These are phyloP conservation scores for Tyrophagus putrescentiae DNA, from an alignment of 1,140 invertebrate genomes.

Conservation along the genomic window DNA sequence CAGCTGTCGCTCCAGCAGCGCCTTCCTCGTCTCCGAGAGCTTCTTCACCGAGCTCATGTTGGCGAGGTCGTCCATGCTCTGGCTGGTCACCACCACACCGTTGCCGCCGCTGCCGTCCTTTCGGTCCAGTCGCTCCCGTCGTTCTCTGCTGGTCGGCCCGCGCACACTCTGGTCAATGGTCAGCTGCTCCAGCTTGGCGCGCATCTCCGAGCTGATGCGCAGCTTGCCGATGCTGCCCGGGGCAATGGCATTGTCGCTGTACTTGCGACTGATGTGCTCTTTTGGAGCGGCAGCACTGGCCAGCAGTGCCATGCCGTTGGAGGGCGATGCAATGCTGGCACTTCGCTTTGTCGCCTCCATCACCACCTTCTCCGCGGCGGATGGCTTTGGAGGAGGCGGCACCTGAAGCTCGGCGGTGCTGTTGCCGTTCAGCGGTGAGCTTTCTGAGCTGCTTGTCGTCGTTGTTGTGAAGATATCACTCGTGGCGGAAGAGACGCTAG, in stretches of 20 bases:
- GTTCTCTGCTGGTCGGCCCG: slow-evolving; percentile 32
- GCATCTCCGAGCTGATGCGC: slow-evolving; percentile 78
- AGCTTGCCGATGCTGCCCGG: slow-evolving; percentile 77
- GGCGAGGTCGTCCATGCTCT: slow-evolving; percentile 39
- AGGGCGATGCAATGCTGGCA: neutral
- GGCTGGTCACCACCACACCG: slow-evolving; percentile 28
- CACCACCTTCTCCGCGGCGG: neutral
- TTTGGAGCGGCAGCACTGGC: neutral
- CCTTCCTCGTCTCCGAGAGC: slow-evolving; percentile 63
- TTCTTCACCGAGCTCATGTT: slow-evolving; percentile 43
- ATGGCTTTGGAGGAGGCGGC: neutral
- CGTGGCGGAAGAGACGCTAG: slow-evolving; percentile 50
- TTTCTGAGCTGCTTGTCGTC: neutral
- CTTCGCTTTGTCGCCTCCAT: slow-evolving; percentile 12
- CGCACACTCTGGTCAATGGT: slow-evolving; percentile 51
- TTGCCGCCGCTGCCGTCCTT: slow-evolving; percentile 18
- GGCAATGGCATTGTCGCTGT: slow-evolving; percentile 30
- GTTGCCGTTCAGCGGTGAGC: neutral
- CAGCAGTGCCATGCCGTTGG: neutral
- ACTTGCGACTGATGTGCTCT: slow-evolving; percentile 44
- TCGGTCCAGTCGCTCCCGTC: slow-evolving; percentile 15
- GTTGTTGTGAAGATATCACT: neutral
- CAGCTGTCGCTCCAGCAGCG: slow-evolving; percentile 66
- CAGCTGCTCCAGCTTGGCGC: slow-evolving; percentile 70
- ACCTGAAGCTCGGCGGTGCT: too few relatives aligned